Evolutionary conservation across 2,797 vertebrate species (phyloP), one percentile per base, ranked within the genome.

Genomic region (Petrocephalus schoutedeni): DNA sequence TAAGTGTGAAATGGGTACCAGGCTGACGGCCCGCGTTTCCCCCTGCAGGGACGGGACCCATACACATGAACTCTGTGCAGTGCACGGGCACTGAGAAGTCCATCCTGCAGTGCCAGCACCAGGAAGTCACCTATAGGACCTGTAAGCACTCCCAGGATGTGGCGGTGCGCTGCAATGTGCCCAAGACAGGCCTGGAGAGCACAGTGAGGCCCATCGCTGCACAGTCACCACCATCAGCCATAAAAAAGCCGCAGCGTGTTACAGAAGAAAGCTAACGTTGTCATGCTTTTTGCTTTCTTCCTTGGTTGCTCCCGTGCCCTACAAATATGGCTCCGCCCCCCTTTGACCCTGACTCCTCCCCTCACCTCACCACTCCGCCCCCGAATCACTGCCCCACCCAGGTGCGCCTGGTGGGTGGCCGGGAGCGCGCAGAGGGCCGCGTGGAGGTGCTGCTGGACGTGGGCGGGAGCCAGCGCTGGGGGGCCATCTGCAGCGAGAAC

Each of bases 61-160:
- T 99, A 92, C 98, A 99, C 93, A 95, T 98, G 96, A 98, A 97
- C 28, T 95, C 95, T 4, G 97, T 99, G 54, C 95, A 89, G 88
- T 99, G 98, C 91, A 94, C 91, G 0, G 98, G 98, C 21, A 93
- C 91, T 0, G 98, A 99, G 94, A 93, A 0, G 58, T 96, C 96
- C 1, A 91, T 99, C 86, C 92, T 93, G 0, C 96, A 98, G 87
- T 99, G 98, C 89, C 91, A 19, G 12, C 95, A 95, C 92, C 95
- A 93, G 89, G 93, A 93, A 0, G 97, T 97, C 0, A 91, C 95
- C 0, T 94, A 91, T 23, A 95, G 93, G 0, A 95, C 92, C n/a
- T 98, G 97, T 91, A 96, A 83, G 87, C 98, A 99, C 0, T 95
- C 88, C 28, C 95, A 97, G 1, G 98, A 99, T 0, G 98, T 96